Base-by-base conservation (phyloP, 2,113 vertebrate genomes). In the Riparia riparia region DNA sequence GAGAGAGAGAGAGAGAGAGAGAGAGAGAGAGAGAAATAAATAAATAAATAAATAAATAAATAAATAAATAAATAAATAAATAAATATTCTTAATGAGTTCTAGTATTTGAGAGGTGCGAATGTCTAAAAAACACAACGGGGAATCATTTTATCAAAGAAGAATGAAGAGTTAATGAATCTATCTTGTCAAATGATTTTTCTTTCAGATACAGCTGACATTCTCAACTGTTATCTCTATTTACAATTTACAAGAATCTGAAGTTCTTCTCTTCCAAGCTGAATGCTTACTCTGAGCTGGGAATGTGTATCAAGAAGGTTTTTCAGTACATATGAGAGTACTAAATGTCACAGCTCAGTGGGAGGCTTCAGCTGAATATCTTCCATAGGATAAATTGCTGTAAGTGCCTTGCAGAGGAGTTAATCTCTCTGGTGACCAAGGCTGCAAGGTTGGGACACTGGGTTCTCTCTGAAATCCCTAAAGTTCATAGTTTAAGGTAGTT, bases 151-250 rank as follows among this genome's bases (percentile, higher is more conserved):
- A 68, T 44, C 83, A 45, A 71, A 64, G 56, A 70, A 54, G 69
- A 78, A 64, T 22, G 56, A 86, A 54, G 49, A 91, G 57, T 93
- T 95, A 86, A 91, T 84, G 28, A 82, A 79, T 82, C 69, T 45
- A 19, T 71, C 93, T 78, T 91, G 65, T 93, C 91, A 95, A 95
- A 94, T 72, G 10, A 80, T 68, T 91, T 86, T 95, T 79, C 49
- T 82, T 79, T 85, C 70, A 31, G 77, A 32, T 53, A 37, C 5
- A 49, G 49, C 37, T 87, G 81, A 94, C 60, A 64, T 74, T 89
- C 92, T 79, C 41, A 13, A 57, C 42, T 71, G 32, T 54, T 78
- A 63, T 89, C 76, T 95, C 47, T 24, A 37, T 56, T 82, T 91
- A 53, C 6, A 32, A 10, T 79, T 89, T 71, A n/a, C n/a, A 73